These are phyloP conservation scores for Cristatella mucedo DNA, from an alignment of 2,888 invertebrate species.

Conservation along the genomic window DNA sequence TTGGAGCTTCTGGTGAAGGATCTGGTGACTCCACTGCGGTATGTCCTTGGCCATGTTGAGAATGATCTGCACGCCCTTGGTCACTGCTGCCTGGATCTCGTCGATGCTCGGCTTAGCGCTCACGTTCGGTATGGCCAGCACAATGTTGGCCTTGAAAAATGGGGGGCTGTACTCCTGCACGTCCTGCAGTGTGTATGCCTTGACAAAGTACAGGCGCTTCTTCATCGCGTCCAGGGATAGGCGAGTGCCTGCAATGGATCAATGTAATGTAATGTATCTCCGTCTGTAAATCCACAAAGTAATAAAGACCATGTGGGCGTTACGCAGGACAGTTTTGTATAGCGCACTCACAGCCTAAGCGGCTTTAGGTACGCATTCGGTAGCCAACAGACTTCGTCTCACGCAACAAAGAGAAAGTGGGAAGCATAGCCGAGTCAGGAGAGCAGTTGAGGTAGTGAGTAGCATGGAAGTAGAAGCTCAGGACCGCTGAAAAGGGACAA, in stretches of 20 bases:
- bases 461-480: too few species aligned
- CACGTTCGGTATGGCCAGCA: constrained; percentile 71
- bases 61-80: constrained; percentile 64
- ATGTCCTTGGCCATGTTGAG: constrained; percentile 74
- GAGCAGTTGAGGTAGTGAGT: too few species aligned
- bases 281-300: too few species aligned
- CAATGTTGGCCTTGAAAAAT: constrained; percentile 62
- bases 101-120: constrained; percentile 71
- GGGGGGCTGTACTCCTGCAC: constrained; percentile 27
- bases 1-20: constrained; percentile 31
- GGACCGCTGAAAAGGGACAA: too few species aligned
- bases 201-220: constrained; percentile 31
- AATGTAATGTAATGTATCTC: too few species aligned
- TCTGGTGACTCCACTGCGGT: constrained; percentile 70
- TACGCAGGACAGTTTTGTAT: too few species aligned
- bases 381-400: too few species aligned
- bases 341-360: too few species aligned
- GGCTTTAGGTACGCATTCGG: too few species aligned
- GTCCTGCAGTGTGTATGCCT: constrained; percentile 27
- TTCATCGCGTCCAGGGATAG: constrained; percentile 37
- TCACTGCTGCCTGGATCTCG: constrained; percentile 71
- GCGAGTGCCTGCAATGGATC: constrained; percentile 27
- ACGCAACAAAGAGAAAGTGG: too few species aligned
- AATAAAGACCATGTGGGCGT: too few species aligned
- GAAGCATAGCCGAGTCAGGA: too few species aligned